Evolutionary conservation across 1,140 invertebrate genomes (phyloP).

Genomic region (Drosophila burlai): DNA sequence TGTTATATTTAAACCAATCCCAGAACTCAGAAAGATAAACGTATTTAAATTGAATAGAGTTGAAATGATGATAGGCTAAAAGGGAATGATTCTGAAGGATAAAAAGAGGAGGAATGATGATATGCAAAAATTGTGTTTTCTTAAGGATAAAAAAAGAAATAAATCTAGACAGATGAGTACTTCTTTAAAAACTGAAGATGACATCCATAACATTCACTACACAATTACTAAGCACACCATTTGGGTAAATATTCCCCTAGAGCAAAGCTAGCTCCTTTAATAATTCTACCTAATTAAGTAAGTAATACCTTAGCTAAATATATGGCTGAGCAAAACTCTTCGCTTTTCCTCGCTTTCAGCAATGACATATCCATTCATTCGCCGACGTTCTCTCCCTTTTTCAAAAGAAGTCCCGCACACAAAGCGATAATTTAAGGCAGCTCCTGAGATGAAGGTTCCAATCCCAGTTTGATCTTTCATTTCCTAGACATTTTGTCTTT

Average conservation of each 20-base stretch:
- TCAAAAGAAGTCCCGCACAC: conserved; percentile 16
- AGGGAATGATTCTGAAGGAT: not conserved
- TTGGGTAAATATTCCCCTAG: not conserved
- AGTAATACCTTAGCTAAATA: conserved; percentile 14
- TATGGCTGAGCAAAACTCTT: conserved; percentile 14
- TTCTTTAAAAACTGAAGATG: not conserved
- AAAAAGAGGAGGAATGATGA: too few species aligned
- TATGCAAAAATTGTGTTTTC: not conserved
- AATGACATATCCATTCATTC: conserved; percentile 33
- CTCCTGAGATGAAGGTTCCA: not conserved
- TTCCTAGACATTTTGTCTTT: conserved; percentile 31
- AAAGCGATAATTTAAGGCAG: conserved; percentile 9
- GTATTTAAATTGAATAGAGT: conserved; percentile 44
- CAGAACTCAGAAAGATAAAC: conserved; percentile 19
- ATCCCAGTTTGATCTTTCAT: conserved; percentile 48
- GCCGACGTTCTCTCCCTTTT: conserved; percentile 12
- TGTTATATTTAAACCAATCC: conserved; percentile 5
- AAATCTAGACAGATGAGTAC: not conserved
- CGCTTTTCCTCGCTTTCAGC: conserved; percentile 26
- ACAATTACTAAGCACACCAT: conserved; percentile 1
- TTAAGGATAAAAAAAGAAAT: too few species aligned
- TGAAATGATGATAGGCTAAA: conserved; percentile 1
- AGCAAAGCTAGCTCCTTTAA: not conserved
- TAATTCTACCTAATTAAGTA: conserved; percentile 13
- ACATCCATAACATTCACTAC: not conserved